A percentile compares a stretch with the other conserved stretches of the same genome.
Evolutionary conservation across 2,888 invertebrate genomes (phyloP).

Genomic region (Rosalia funebris): DNA sequence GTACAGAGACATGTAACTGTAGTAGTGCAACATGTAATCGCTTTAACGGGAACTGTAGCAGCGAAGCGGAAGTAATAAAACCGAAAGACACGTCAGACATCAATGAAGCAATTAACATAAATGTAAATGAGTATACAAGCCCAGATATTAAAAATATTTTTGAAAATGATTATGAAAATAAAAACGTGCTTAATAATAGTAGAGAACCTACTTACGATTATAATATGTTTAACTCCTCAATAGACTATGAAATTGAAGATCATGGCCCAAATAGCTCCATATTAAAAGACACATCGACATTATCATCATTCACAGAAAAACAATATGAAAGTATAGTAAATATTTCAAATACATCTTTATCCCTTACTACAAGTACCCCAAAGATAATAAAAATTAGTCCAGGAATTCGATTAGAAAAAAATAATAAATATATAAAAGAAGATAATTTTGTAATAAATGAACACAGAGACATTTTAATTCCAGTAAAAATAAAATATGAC

Average conservation of each 20-base stretch:
- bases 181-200: too few relatives aligned
- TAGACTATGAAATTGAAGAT: background rate
- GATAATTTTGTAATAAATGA: background rate
- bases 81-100: too few relatives aligned
- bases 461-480: constrained; percentile 26
- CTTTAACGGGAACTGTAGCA: constrained; percentile 7
- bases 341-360: too few relatives aligned
- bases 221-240: too few relatives aligned
- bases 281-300: background rate
- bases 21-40: constrained; percentile 42
- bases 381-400: background rate
- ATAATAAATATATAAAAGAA: background rate
- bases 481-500: constrained; percentile 36
- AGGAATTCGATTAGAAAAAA: constrained; percentile 10
- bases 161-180: too few relatives aligned
- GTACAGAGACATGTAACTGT: constrained; percentile 72
- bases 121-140: background rate
- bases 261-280: background rate
- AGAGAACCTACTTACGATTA: too few relatives aligned
- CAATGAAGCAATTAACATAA: background rate
- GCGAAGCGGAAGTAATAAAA: background rate
- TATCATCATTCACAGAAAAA: background rate
- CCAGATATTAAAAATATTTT: background rate
- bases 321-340: background rate
- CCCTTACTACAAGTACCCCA: too few relatives aligned